Base-by-base conservation (phyloP, 2,797 vertebrate species). In the Eulemur albifrons region DNA sequence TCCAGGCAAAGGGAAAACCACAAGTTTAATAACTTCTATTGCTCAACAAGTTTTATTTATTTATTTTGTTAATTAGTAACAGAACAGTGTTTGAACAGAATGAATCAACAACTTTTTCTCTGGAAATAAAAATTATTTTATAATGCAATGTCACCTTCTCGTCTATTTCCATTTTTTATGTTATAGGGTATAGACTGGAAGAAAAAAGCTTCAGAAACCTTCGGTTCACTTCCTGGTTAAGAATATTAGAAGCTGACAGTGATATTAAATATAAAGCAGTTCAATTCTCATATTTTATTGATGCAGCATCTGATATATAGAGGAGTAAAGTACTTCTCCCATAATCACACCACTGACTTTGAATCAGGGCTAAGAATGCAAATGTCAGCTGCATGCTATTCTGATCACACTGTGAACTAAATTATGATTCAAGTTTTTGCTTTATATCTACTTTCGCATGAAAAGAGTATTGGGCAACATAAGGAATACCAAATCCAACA, bases 41-140 rank as follows among this genome's bases (percentile, higher is more conserved):
- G 38, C 69, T 85, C 32, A 94, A 52, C 14, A 81, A 11, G 4
- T 43, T 82, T 77, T 81, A 76, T 85, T 81, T 86, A 27, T 72
- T 89, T 93, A 20, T 70, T 59, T 30, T 20, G 30, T 11, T 38
- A 76, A 88, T 63, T 35, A 83, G 43, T 59, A 72, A 57, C 8
- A 80, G 13, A 72, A 40, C 5, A 90, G 23, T 75, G 25, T 69
- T 97, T 93, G 38, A 93, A 88, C 30, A 85, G 45, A 96, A 83
- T 69, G 32, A 86, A 30, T 85, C 61, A 93, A 50, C 12, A 63
- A 61, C 21, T 35, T 67, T 92, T 94, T 84, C 50, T 86, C 27
- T 63, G 67, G 61, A 95, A 96, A 85, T 72, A 88, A 97, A 92
- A 88, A 85, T 77, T 10, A 92, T 85, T 91, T 95, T 45, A 76